A percentile compares a stretch with the other conserved stretches of the same genome.
Conservation (phyloP, 2,113 vertebrate genomes). For the Cathartes aura region DNA sequence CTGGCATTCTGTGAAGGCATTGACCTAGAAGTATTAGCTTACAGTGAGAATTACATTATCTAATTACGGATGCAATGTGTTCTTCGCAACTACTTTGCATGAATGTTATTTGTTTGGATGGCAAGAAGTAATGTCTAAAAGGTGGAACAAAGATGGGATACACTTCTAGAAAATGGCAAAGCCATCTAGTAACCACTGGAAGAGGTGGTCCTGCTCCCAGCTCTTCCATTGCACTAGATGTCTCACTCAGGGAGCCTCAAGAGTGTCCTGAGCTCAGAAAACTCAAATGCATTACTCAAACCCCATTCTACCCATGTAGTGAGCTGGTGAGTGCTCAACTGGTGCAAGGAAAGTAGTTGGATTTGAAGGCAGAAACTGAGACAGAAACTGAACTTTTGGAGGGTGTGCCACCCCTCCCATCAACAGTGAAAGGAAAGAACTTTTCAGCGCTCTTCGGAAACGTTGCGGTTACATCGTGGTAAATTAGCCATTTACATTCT, state of each 20-base stretch:
- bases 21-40: background rate
- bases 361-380: background rate
- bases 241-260: background rate
- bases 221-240: background rate
- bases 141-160: background rate
- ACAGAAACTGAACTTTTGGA: background rate
- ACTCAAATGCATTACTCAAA: background rate
- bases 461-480: rapidly evolving
- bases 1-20: background rate
- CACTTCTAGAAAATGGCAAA: background rate
- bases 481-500: background rate
- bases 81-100: background rate
- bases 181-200: background rate
- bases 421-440: background rate
- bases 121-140: background rate
- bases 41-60: background rate
- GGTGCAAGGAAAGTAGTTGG: background rate
- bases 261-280: background rate
- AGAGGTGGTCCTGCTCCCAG: background rate
- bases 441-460: background rate
- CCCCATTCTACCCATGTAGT: background rate
- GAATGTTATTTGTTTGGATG: background rate
- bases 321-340: background rate
- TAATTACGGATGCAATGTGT: background rate
- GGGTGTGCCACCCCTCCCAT: rapidly evolving